Base-by-base conservation (phyloP, 2,113 vertebrate species). In the Spermophilus dauricus region DNA sequence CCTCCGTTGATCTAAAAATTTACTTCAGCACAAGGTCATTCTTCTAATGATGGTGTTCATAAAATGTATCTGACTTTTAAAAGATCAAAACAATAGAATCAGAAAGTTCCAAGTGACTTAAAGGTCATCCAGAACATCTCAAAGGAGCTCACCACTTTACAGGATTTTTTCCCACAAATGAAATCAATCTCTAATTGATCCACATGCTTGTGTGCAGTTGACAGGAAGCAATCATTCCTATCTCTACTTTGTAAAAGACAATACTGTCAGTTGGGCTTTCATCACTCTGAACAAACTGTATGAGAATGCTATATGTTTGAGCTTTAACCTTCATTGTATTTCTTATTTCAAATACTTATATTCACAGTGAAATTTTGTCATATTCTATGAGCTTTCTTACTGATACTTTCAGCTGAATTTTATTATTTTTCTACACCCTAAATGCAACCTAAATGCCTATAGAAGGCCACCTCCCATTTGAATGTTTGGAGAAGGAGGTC, bases 151-250 rank as follows among this genome's bases (percentile, higher is more conserved):
- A 91, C 24, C 61, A 37, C n/a, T 91, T 94, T 78, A 70, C 4
- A 78, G 34, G 8, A 48, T 73, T 77, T 78, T 78, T 91, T 48
- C 8, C 45, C 51, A 56, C 51, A 97, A 95, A 77, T 91, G 28
- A 95, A 97, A 89, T 97, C 89, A 96, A 89, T 96, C 42, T 94
- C 32, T 70, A 91, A 97, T 91, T 95, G 96, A 96, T 97, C 51
- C 65, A 91, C 37, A 77, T 37, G 24, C 85, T 78, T 88, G 58
- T 95, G 24, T 83, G 17, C 17, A 51, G n/a, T 89, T 97, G 82
- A 95, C 89, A 97, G 63, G 26, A 91, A 95, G 78, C 39, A 81
- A 82, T 92, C 81, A 89, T 32, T 73, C 24, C 69, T 95, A 83
- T 86, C 61, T 93, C 13, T 37, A 37, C 30, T 88, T 67, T 81